A percentile compares a stretch with the other conserved stretches of the same genome.
Evolutionary conservation across 2,113 vertebrate species (phyloP).

Genomic region (Microcebus jonahi): DNA sequence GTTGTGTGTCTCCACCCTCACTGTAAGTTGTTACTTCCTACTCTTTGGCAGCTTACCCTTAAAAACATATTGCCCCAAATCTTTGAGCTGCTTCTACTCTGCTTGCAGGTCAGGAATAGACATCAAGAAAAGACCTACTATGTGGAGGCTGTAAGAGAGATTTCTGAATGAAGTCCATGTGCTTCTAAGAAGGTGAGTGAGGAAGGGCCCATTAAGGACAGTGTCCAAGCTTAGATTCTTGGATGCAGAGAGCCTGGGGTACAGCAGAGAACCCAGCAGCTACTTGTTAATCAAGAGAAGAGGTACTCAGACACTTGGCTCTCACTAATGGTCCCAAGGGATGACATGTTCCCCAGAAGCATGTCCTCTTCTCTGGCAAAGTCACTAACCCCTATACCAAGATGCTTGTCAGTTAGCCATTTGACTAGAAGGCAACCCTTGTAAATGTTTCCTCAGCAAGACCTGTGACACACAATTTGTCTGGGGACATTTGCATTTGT

Average conservation of each 20-base stretch:
- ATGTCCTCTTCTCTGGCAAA: neutral
- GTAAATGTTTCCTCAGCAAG: constrained; percentile 38
- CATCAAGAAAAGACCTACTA: neutral
- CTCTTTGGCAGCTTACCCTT: neutral
- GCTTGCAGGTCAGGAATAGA: neutral
- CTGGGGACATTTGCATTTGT: constrained; percentile 60
- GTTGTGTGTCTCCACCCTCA: neutral
- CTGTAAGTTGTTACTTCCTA: neutral
- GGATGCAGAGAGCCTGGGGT: neutral
- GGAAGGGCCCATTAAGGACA: neutral
- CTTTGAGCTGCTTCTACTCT: neutral
- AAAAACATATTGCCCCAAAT: neutral
- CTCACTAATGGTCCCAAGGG: neutral
- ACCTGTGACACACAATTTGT: neutral
- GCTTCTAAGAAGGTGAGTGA: neutral
- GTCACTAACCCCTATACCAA: neutral
- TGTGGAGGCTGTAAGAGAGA: neutral
- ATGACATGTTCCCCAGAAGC: neutral
- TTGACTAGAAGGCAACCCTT: constrained; percentile 27
- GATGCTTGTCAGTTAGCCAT: constrained; percentile 27
- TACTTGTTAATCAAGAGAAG: neutral
- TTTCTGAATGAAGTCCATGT: neutral
- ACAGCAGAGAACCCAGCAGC: neutral
- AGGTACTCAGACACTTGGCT: neutral
- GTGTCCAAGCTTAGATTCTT: neutral